Evolutionary conservation across 2,797 vertebrate species (phyloP), one percentile per base, ranked within the genome.

Genomic region (Distichodus sexfasciatus): DNA sequence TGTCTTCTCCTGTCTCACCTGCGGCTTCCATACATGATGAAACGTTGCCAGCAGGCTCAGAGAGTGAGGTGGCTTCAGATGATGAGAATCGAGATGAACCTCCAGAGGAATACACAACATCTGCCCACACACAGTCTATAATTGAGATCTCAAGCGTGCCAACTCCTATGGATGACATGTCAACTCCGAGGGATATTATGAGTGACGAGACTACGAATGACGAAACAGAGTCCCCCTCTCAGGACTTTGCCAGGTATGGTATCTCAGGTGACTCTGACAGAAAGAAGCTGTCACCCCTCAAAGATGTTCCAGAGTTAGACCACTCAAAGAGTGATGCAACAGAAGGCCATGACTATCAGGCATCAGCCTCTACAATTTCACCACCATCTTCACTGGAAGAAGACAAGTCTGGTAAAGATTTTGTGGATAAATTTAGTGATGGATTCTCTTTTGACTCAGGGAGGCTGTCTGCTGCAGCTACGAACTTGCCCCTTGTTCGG

Each of bases 71-170:
- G 1, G 89, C 90, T 63, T 99, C 95, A 8, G 96, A 98, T 83
- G 94, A 98, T 66, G 96, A 98, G 80, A 90, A 95, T 35, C 89
- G 89, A 76, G 94, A 95, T 81, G 93, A 97, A 72, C 89, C 87
- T 1, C 92, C 86, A 21, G 95, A 96, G 41, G 94, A 96, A 76
- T 94, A 92, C 81, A 95, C 94, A 78, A 94, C 89, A 35, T 97
- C 95, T 15, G 93, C 91, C 48, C 92, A 93, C 47, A 95, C 95
- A 35, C 94, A 95, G 71, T 98, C 96, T 12, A 96, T 92, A 36
- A 94, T 94, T 15, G 94, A 98, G 87, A 94, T 97, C 79, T 96
- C 94, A 53, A 96, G 94, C 80, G 93, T 96, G 76, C 94, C 95
- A 54, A 94, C 96, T 55, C 94, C 94, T 8, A 92, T 97, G 89